Base-by-base conservation (phyloP, 2,888 invertebrate species). In the Papilio protenor region DNA sequence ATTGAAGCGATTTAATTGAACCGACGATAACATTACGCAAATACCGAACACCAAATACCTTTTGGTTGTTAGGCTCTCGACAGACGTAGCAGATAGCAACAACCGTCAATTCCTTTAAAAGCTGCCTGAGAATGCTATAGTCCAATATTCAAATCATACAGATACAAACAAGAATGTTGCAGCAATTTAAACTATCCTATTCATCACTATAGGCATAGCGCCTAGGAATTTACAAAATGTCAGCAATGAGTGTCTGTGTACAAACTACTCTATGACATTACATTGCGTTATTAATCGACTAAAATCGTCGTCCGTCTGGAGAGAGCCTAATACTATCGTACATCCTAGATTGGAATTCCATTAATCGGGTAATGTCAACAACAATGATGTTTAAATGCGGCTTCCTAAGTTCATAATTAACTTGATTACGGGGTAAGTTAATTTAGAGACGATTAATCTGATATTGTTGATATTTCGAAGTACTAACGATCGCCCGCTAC, bases 281-380 rank as follows among this genome's bases (percentile, higher is more conserved):
- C 0, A 40, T 40, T 40, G 40, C 40, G 8, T 40, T 8, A 40
- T 40, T 40, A 40, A 40, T 6, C 40, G 40, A 40, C 40, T 40
- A 40, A 33, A 40, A 40, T 40, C 8, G 1, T 40, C 40, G 40
- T 61, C 27, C 27, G 61, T 61, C 5, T 61, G n/a, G 6, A 27
- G 3, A 27, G 1, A 12, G 27, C 61, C 16, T 69, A 23, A 33
- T 33, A 18, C 64, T n/a, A 52, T 47, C 55, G 23, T 16, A 75
- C 45, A 75, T 75, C 69, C 18, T 40, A 69, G 33, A 66, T 75
- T n/a, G 8, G 40, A 69, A 66, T 75, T 52, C 66, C 55, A 52
- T 66, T 69, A 75, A 69, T 55, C 52, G 69, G 21, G 66, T 75
- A 69, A 66, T 73, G 23, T 47, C 47, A 73, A 61, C 73, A 59